Base-by-base conservation (phyloP, 2,113 vertebrate species). In the Thunnus maccoyii region DNA sequence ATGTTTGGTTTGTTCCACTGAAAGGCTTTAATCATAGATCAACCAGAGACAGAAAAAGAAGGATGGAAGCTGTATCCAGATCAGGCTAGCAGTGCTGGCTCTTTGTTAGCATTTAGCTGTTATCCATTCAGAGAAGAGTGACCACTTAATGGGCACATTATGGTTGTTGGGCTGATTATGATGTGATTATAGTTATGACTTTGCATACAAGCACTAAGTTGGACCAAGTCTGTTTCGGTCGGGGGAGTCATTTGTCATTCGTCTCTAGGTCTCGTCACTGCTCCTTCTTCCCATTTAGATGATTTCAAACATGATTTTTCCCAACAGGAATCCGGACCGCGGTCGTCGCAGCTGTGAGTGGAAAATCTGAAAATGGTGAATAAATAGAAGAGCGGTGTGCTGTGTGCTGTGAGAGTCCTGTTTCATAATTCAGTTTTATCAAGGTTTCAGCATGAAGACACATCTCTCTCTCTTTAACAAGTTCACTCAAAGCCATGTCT, bases 1-100 rank as follows among this genome's bases (percentile, higher is more conserved):
- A 16, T 32, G 25, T 75, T 73, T 65, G 70, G 22, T 79, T 79
- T 72, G 50, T 83, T 81, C 20, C 16, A 15, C 61, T 78, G 69
- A 55, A 17, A 36, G 17, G 47, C 32, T 76, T 71, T 77, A 64
- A 73, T 30, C 50, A 11, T 27, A 20, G 44, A 68, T 80, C 62
- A 70, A 18, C 54, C 12, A 56, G 12, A 74, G 51, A 86, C 14
- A 6, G 67, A 5, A 1, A 60, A 18, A 54, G 27, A 50, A n/a
- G 3, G 25, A 77, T 10, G 15, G 67, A 67, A 41, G 30, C 48
- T 0, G 69, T 1, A 36, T 44, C 17, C 11, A 47, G 36, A 3
- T 13, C 20, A 46, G n/a, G 9, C 14, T 25, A 36, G 50, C 9
- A 15, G 1, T 22, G 36, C 8, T 30, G 1, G 17, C 22, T 15